Percentiles rank a stretch among this genome's conserved stretches.
These are phyloP conservation scores for Ammodytes dubius DNA, from an alignment of 2,113 vertebrate species.

Conservation along the genomic window DNA sequence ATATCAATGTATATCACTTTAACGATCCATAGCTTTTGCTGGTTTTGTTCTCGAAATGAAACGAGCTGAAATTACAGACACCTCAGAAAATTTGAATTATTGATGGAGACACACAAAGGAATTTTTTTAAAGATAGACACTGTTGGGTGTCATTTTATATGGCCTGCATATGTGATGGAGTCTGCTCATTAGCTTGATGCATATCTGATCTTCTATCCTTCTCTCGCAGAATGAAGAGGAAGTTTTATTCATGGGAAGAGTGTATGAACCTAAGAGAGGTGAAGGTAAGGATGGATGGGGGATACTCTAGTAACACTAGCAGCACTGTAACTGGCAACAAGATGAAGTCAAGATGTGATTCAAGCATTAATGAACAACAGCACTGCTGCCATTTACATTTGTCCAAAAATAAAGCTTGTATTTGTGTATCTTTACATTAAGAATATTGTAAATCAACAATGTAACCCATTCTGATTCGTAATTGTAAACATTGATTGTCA, in stretches of 20 bases:
- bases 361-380: neutral
- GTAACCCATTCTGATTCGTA: neutral
- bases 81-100: slow-evolving; percentile 41
- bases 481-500: neutral
- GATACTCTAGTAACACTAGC: too few relatives aligned
- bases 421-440: neutral
- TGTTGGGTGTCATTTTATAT: neutral
- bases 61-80: slow-evolving; percentile 36
- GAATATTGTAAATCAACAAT: neutral
- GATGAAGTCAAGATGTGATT: neutral
- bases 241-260: slow-evolving; percentile 99
- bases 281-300: slow-evolving; percentile 87
- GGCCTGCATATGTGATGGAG: neutral
- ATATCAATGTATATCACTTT: neutral
- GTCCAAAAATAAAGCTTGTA: neutral
- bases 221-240: slow-evolving; percentile 94
- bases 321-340: neutral
- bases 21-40: neutral
- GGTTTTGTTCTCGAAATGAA: slow-evolving; percentile 2
- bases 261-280: slow-evolving; percentile 99
- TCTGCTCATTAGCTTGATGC: neutral
- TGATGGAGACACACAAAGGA: slow-evolving; percentile 43
- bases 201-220: slow-evolving; percentile 26
- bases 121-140: slow-evolving; percentile 25
- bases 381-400: neutral